Conservation (phyloP, 2,113 vertebrate species). For the Alligator sinensis region DNA sequence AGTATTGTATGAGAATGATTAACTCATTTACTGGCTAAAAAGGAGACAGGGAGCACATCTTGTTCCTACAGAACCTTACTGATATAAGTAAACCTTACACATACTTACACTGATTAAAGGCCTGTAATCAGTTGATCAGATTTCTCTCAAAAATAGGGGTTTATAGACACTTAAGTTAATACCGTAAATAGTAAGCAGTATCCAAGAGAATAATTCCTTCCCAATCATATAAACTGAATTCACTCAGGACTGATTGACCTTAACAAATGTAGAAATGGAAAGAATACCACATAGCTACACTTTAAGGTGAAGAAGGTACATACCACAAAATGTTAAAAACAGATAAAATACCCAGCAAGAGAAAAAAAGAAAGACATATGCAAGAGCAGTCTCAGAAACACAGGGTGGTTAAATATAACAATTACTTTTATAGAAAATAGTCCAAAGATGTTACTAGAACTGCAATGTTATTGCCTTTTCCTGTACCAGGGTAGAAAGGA, state of each 20-base stretch:
- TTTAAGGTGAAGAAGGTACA: background rate
- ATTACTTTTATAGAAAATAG: background rate
- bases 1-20: background rate
- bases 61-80: background rate
- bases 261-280: background rate
- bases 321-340: background rate
- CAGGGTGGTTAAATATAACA: background rate
- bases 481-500: background rate
- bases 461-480: background rate
- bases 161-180: background rate
- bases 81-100: background rate
- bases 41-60: background rate
- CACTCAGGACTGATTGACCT: background rate
- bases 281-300: background rate
- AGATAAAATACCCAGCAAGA: background rate
- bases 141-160: background rate
- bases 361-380: accelerated
- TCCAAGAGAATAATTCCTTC: background rate
- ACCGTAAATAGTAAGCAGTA: background rate
- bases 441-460: background rate
- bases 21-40: background rate
- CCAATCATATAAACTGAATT: background rate
- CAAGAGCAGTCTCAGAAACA: background rate
- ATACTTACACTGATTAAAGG: background rate
- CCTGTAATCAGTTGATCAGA: background rate